Base-by-base conservation (phyloP, 2,888 invertebrate species). In the Brassicogethes aeneus region DNA sequence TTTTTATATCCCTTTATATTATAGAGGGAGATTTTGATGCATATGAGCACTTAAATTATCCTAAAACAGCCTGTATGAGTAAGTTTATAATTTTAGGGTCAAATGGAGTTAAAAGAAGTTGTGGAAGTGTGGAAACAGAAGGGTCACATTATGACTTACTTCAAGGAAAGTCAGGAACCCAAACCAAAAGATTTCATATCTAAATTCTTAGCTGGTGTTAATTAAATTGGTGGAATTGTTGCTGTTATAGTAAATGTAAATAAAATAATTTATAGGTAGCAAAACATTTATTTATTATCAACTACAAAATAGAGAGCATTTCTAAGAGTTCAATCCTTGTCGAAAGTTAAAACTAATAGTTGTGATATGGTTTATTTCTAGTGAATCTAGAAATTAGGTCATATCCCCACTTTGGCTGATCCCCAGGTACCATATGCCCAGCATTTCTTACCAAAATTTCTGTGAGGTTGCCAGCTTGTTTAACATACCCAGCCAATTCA, bases 31-130 rank as follows among this genome's bases (percentile, higher is more conserved):
- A 23, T 23, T 23, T 23, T 7, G 23, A 23, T 7, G 5, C 23
- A 23, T 23, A 23, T 7, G 10, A 7, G 23, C 23, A 7, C 10
- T 23, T 7, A 14, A 33, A 33, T 14, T 37, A 37, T 29, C 10
- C 8, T 37, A 3, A 29, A 37, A 14, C 8, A 31, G 14, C 14
- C 29, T 17, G 17, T 17, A 36, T 15, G 7, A 5, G 16, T 10
- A 33, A 14, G n/a, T 17, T n/a, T 14, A 2, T 47, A 53, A 45
- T 69, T 74, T 46, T 62, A 92, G 91, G 93, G 93, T 36, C 93
- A 93, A 78, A 91, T 93, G 91, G 94, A 95, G 59, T 73, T 96
- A 15, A 82, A 87, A 61, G 95, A 96, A 72, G 74, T 82, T 1
- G 82, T 82, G 0, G 77, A 86, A 49, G 75, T 81, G 41, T 95